Conservation (phyloP, 2,113 vertebrate genomes). For the Ictalurus furcatus region DNA sequence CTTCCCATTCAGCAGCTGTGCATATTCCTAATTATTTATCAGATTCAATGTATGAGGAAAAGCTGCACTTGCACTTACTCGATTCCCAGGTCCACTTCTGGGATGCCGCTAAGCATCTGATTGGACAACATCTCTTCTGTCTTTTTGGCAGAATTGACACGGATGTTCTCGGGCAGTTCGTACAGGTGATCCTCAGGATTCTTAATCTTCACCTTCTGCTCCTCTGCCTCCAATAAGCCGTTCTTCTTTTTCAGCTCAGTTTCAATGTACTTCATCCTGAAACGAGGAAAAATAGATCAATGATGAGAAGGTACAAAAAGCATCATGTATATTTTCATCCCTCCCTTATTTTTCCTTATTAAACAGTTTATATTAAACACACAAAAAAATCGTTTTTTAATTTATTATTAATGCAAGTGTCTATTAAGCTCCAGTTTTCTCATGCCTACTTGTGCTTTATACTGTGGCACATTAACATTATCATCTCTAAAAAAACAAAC, state of each 20-base stretch:
- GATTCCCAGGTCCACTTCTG: conserved; percentile 94
- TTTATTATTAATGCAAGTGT: background rate
- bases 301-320: background rate
- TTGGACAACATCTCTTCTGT: conserved; percentile 99
- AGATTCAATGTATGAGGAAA: background rate
- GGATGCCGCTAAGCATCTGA: conserved; percentile 98
- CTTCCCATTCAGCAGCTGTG: background rate
- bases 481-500: too few species aligned
- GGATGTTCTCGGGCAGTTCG: conserved; percentile 91
- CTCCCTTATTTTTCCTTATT: background rate
- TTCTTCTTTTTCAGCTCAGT: conserved; percentile 97
- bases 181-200: conserved; percentile 94
- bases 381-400: background rate
- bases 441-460: too few species aligned
- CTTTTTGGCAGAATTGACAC: conserved; percentile 94
- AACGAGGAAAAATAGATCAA: background rate
- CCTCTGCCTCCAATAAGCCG: conserved; percentile 88
- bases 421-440: background rate
- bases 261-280: conserved; percentile 99
- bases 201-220: conserved; percentile 89
- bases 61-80: conserved; percentile 77
- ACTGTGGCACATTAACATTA: too few species aligned
- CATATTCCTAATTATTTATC: background rate
- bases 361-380: too few species aligned
- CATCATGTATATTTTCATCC: background rate